Evolutionary conservation across 2,888 invertebrate genomes (phyloP).

Genomic region (Alcis repandata): DNA sequence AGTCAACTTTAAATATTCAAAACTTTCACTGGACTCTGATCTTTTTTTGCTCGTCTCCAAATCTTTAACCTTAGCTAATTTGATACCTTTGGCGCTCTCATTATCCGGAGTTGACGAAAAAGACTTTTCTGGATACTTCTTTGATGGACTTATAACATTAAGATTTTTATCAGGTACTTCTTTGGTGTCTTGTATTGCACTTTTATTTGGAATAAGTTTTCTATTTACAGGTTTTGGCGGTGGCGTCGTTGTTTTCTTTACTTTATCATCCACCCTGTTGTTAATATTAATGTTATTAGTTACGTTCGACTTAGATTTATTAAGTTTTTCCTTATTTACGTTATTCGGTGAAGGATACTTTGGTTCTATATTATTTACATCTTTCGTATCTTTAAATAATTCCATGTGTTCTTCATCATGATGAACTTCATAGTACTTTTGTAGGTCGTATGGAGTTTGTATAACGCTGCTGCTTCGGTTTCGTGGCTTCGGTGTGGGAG

Average conservation of each 20-base stretch:
- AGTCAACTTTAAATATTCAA: constrained; percentile 79
- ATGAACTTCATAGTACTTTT: constrained; percentile 82
- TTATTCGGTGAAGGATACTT: constrained; percentile 72
- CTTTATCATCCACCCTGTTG: constrained; percentile 56
- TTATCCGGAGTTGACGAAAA: constrained; percentile 77
- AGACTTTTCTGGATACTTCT: constrained; percentile 80
- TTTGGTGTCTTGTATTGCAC: constrained; percentile 84
- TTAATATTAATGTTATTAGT: constrained; percentile 39
- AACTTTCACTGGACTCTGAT: constrained; percentile 70
- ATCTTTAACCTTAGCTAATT: constrained; percentile 82
- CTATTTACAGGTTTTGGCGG: constrained; percentile 64
- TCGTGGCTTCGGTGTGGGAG: constrained; percentile 77
- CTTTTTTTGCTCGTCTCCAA: constrained; percentile 78
- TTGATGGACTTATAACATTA: constrained; percentile 80
- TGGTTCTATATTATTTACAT: constrained; percentile 61
- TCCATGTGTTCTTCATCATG: constrained; percentile 81
- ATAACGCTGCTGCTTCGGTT: constrained; percentile 82
- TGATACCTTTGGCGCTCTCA: constrained; percentile 74
- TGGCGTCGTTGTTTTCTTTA: constrained; percentile 61
- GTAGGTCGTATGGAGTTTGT: constrained; percentile 83
- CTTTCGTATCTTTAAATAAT: constrained; percentile 74
- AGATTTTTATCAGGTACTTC: constrained; percentile 76
- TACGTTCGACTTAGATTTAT: constrained; percentile 48
- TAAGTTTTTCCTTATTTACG: constrained; percentile 64
- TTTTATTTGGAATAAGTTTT: constrained; percentile 69